phyloP scores from a whole-genome alignment of 30 jellyfish, hydroid and myxozoan species.

The Chironex yamaguchii region DNA sequence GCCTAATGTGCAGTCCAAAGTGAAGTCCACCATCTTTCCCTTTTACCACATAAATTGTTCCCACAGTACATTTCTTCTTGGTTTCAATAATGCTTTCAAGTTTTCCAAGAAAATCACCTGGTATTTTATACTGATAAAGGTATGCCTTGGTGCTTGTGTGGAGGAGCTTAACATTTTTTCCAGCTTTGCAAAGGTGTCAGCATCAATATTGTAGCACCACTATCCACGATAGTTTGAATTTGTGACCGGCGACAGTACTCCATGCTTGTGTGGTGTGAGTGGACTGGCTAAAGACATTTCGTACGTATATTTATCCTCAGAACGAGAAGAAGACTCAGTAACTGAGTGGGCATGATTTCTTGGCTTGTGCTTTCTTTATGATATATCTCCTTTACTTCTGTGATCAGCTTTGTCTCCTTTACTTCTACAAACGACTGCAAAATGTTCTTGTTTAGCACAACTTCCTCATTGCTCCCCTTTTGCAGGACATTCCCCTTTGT shows the following conservation, averaged over 20 bases:
- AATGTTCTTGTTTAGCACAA: constrained; percentile 9
- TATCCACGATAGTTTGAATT: constrained; percentile 1
- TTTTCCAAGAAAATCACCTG: constrained; percentile 13
- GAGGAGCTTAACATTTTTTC: neutral
- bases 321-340: neutral
- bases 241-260: constrained; percentile 25
- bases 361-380: constrained; percentile 4
- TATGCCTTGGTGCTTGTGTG: constrained; percentile 2
- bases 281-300: constrained; percentile 17
- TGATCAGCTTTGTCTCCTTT: neutral
- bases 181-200: neutral
- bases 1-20: constrained; percentile 39
- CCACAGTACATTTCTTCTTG: neutral
- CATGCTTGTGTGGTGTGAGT: constrained; percentile 28
- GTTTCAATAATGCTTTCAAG: constrained; percentile 31
- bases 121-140: neutral
- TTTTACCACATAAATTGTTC: constrained; percentile 35
- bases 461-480: constrained; percentile 10
- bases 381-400: neutral
- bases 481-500: constrained; percentile 7
- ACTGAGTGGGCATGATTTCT: neutral
- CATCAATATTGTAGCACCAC: constrained; percentile 31
- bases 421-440: constrained; percentile 7
- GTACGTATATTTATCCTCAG: constrained; percentile 25
- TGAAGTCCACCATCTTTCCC: constrained; percentile 31